These are phyloP conservation scores for Vanessa atalanta DNA, from an alignment of 1,140 invertebrate genomes.

Conservation along the genomic window DNA sequence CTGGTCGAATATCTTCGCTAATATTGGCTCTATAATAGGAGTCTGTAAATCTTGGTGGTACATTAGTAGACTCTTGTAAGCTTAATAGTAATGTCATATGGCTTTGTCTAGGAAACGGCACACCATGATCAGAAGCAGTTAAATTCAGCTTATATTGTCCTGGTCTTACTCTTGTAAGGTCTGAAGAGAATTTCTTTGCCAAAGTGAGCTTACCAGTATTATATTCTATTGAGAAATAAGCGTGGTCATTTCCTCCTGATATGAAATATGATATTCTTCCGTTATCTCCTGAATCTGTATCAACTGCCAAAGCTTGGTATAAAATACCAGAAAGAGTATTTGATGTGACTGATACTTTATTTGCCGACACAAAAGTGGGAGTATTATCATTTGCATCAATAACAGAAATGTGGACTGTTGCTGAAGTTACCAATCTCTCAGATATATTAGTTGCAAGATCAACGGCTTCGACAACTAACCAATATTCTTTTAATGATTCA, in stretches of 20 bases:
- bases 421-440: slow-evolving; percentile 86
- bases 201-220: slow-evolving; percentile 89
- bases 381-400: slow-evolving; percentile 94
- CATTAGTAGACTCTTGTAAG: slow-evolving; percentile 87
- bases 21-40: slow-evolving; percentile 88
- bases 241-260: slow-evolving; percentile 90
- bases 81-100: slow-evolving; percentile 84
- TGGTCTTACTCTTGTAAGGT: slow-evolving; percentile 61
- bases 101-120: slow-evolving; percentile 84
- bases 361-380: slow-evolving; percentile 88
- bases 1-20: slow-evolving; percentile 88
- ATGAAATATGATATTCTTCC: slow-evolving; percentile 93
- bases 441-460: slow-evolving; percentile 88
- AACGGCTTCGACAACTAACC: slow-evolving; percentile 90
- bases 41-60: slow-evolving; percentile 90
- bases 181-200: slow-evolving; percentile 84
- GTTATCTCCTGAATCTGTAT: slow-evolving; percentile 92
- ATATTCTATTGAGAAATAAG: slow-evolving; percentile 89
- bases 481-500: slow-evolving; percentile 89
- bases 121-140: slow-evolving; percentile 91
- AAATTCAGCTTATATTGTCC: slow-evolving; percentile 86
- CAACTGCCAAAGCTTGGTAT: slow-evolving; percentile 90
- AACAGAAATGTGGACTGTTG: slow-evolving; percentile 91
- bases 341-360: slow-evolving; percentile 61
- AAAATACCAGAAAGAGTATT: slow-evolving; percentile 79